Evolutionary conservation across 2,797 vertebrate species (phyloP).

Genomic region (Anisognathus igniventris): DNA sequence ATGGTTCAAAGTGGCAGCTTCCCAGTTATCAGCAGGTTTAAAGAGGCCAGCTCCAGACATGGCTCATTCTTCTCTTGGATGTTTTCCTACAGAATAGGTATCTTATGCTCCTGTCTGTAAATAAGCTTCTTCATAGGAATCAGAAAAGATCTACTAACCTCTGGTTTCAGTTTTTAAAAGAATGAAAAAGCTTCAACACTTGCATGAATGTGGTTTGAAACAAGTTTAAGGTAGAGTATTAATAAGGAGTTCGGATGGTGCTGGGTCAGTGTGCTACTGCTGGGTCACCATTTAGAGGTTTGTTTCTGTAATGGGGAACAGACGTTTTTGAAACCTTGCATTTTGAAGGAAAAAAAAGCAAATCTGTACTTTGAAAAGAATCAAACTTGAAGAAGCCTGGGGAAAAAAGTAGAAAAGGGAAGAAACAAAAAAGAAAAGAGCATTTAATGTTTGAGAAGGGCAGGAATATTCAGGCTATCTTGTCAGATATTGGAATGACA

Average conservation of each 20-base stretch:
- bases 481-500: neutral
- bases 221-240: neutral
- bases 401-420: neutral
- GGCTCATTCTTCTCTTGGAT: neutral
- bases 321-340: neutral
- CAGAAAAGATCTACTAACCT: neutral
- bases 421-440: neutral
- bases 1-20: neutral
- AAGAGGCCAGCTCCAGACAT: neutral
- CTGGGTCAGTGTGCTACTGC: neutral
- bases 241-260: neutral
- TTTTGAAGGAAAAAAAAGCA: neutral
- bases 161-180: neutral
- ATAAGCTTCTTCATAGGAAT: neutral
- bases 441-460: neutral
- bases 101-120: neutral
- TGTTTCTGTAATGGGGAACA: neutral
- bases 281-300: neutral
- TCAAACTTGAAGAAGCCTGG: neutral
- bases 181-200: neutral
- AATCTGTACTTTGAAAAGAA: neutral
- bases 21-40: neutral
- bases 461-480: neutral
- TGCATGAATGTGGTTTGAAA: neutral
- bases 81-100: neutral